Percentiles rank a stretch among this genome's conserved stretches.
phyloP scores from a whole-genome alignment of 2,888 invertebrate species.

The Diaphora mendica region DNA sequence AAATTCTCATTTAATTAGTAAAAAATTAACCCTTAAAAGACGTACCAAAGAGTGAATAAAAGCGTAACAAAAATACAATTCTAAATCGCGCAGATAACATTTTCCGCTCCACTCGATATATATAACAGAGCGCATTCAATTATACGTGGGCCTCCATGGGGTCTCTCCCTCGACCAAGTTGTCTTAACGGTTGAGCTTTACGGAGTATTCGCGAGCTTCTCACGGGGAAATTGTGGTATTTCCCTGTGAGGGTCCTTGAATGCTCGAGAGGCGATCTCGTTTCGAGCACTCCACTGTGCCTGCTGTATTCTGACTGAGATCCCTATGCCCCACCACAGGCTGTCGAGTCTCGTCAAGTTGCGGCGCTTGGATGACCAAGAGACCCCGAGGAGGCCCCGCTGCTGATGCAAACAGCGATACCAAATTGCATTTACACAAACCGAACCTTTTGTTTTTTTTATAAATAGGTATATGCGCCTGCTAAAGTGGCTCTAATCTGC shows the following conservation, averaged over 20 bases:
- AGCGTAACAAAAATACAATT: not conserved
- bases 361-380: slow-evolving; percentile 4
- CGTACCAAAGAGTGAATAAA: not conserved
- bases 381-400: not conserved
- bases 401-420: not conserved
- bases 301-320: not conserved
- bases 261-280: not conserved
- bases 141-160: not conserved
- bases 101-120: not conserved
- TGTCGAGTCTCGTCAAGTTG: slow-evolving; percentile 50
- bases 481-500: no score
- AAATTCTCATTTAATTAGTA: not conserved
- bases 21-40: not conserved
- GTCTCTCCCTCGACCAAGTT: slow-evolving; percentile 1
- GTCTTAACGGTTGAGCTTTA: not conserved
- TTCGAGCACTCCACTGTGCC: not conserved
- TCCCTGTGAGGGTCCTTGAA: not conserved
- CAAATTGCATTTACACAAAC: slow-evolving; percentile 4
- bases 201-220: not conserved
- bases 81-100: slow-evolving; percentile 3
- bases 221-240: not conserved
- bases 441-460: not conserved
- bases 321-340: slow-evolving; percentile 30
- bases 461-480: no score
- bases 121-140: not conserved